phyloP scores from a whole-genome alignment of 2,113 vertebrate genomes.

The Dascyllus trimaculatus region DNA sequence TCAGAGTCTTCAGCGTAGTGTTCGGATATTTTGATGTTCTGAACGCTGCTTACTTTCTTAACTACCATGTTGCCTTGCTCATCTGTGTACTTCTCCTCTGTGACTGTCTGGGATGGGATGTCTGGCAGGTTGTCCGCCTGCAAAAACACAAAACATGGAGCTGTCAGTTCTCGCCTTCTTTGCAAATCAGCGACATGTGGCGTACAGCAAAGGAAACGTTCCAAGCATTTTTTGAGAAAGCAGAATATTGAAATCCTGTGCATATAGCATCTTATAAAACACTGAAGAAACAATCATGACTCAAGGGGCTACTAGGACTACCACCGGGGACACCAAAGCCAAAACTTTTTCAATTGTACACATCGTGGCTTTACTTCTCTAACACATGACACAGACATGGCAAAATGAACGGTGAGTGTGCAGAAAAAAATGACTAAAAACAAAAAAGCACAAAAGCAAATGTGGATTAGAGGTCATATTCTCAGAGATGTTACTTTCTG shows the following conservation, averaged over 20 bases:
- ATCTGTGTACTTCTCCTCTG: slow-evolving; percentile 94
- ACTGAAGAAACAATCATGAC: not conserved
- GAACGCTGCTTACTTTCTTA: slow-evolving; percentile 88
- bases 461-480: not conserved
- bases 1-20: not conserved
- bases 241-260: not conserved
- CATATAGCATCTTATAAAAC: not conserved
- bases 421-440: too few species aligned
- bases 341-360: too few species aligned
- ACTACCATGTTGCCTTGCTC: slow-evolving; percentile 93
- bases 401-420: too few species aligned
- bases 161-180: slow-evolving; percentile 15
- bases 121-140: slow-evolving; percentile 93
- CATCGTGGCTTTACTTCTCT: too few species aligned
- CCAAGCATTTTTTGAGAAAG: not conserved
- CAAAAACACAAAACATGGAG: slow-evolving; percentile 19
- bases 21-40: too few species aligned
- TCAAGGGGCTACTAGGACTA: too few species aligned
- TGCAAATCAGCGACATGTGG: not conserved
- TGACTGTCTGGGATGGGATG: slow-evolving; percentile 90
- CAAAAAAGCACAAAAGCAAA: not conserved
- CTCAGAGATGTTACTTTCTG: not conserved
- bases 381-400: too few species aligned
- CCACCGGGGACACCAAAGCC: not conserved
- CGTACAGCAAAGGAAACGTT: not conserved